Percentiles rank a stretch among this genome's conserved stretches.
phyloP scores from a whole-genome alignment of 2,888 invertebrate species.

The Plutella xylostella region DNA sequence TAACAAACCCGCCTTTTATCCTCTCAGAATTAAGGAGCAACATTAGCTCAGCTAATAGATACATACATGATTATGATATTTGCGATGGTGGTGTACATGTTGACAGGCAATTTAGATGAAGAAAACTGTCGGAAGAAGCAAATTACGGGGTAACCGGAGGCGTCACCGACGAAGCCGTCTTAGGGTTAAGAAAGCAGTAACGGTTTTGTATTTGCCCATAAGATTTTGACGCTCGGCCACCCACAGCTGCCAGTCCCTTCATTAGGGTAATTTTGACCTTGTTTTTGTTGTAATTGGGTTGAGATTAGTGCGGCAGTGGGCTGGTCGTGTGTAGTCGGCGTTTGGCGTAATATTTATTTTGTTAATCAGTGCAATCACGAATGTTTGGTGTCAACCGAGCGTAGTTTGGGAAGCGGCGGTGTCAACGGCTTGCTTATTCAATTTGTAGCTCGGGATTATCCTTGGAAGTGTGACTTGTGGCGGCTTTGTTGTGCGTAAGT shows the following conservation, averaged over 20 bases:
- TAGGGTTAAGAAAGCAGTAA: not conserved
- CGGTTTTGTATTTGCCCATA: not conserved
- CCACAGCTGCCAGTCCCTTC: not conserved
- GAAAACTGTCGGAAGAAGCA: not conserved
- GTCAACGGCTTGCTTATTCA: not conserved
- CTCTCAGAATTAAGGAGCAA: too few species aligned
- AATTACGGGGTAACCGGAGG: not conserved
- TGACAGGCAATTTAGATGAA: too few species aligned
- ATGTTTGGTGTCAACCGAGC: not conserved
- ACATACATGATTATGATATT: too few species aligned
- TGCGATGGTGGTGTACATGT: too few species aligned
- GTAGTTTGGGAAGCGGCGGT: not conserved
- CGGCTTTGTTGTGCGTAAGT: too few species aligned
- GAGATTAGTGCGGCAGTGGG: not conserved
- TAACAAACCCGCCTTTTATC: too few species aligned
- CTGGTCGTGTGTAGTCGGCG: not conserved
- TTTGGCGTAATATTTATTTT: not conserved
- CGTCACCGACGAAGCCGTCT: not conserved
- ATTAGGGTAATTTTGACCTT: not conserved
- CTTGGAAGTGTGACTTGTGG: too few species aligned
- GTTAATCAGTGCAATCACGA: constrained; percentile 7
- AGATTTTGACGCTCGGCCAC: not conserved
- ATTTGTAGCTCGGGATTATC: too few species aligned
- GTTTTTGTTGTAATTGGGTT: not conserved
- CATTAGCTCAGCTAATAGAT: too few species aligned